These are phyloP conservation scores for Anthoscopus minutus DNA, from an alignment of 2,113 vertebrate genomes.

Conservation along the genomic window DNA sequence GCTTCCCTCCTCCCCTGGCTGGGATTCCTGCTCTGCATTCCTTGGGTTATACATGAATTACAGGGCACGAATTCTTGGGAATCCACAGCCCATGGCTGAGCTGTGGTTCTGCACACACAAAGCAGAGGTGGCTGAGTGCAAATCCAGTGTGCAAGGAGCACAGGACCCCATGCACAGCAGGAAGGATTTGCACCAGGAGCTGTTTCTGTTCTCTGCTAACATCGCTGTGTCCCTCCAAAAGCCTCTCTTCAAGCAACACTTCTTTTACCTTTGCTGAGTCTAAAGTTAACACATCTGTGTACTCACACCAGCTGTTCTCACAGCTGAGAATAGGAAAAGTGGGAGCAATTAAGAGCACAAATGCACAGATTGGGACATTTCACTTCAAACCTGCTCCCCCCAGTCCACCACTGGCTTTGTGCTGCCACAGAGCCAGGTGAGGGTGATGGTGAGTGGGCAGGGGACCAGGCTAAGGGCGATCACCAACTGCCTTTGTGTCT, in stretches of 20 bases:
- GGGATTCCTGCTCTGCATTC: background rate
- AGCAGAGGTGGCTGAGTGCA: background rate
- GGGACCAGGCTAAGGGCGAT: background rate
- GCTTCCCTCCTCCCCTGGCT: background rate
- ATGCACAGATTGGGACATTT: background rate
- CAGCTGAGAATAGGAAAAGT: background rate
- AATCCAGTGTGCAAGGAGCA: background rate
- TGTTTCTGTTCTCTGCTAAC: background rate
- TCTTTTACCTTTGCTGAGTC: conserved; percentile 47
- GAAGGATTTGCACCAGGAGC: background rate
- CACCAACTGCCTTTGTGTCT: background rate
- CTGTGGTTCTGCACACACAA: background rate
- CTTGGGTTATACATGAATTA: background rate
- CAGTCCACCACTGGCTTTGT: background rate
- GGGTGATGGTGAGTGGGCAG: background rate
- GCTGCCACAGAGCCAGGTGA: background rate
- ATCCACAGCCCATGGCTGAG: background rate
- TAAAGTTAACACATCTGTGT: background rate
- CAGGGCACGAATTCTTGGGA: background rate
- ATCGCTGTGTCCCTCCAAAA: background rate
- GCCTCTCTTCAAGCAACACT: background rate
- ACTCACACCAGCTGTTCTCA: too few species aligned
- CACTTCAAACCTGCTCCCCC: background rate
- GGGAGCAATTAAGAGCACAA: background rate
- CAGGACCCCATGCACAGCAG: background rate